phyloP scores from a whole-genome alignment of 2,888 invertebrate species.

The Xylota segnis region DNA sequence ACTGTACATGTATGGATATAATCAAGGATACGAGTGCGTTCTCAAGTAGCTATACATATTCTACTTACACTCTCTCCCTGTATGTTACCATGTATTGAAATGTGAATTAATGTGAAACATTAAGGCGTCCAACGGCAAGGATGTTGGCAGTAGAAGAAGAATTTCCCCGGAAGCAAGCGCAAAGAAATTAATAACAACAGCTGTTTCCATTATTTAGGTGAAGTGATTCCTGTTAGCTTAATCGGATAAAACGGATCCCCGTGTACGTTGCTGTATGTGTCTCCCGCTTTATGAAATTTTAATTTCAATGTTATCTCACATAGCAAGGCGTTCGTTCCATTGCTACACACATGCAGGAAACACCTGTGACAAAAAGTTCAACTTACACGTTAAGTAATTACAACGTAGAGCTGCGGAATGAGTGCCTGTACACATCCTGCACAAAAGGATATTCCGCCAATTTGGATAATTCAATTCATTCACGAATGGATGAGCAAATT shows the following conservation, averaged over 20 bases:
- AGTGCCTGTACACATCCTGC: background rate
- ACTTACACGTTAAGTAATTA: slow-evolving; percentile 27
- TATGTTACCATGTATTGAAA: slow-evolving; percentile 22
- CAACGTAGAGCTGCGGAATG: background rate
- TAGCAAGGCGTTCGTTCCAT: background rate
- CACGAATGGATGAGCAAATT: background rate
- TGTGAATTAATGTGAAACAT: slow-evolving; percentile 6
- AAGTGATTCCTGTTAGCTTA: slow-evolving; percentile 48
- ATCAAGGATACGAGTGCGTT: slow-evolving; percentile 49
- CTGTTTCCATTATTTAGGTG: slow-evolving; percentile 48
- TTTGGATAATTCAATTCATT: background rate
- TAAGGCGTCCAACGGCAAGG: slow-evolving; percentile 13
- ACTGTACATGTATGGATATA: too few species aligned
- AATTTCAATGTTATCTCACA: slow-evolving; percentile 34
- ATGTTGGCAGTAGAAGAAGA: background rate
- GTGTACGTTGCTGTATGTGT: background rate
- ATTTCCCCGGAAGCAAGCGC: slow-evolving; percentile 15
- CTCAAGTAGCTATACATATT: slow-evolving; percentile 38
- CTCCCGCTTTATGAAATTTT: slow-evolving; percentile 42
- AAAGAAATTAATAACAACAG: slow-evolving; percentile 57
- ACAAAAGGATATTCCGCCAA: background rate
- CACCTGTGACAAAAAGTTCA: slow-evolving; percentile 34
- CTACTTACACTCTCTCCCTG: background rate
- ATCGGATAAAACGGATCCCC: slow-evolving; percentile 34
- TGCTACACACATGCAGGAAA: slow-evolving; percentile 11